Base-by-base conservation (phyloP, 2,113 vertebrate species). In the Thunnus maccoyii region DNA sequence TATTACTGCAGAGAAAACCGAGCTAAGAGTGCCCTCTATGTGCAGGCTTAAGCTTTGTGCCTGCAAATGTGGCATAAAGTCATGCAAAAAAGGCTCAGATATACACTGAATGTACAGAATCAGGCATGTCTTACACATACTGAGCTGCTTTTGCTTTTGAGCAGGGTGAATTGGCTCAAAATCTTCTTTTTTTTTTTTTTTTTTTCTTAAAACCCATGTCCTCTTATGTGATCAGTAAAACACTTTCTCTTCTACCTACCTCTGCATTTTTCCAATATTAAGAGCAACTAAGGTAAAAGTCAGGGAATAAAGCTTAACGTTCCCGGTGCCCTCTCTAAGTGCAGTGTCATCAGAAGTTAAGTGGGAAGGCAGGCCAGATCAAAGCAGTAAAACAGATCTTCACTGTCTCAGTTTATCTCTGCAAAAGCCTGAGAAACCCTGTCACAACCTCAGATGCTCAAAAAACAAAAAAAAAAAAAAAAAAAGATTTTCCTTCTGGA, bases 1-100 rank as follows among this genome's bases (percentile, higher is more conserved):
- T 75, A 44, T 80, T 75, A 55, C 70, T 65, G 82, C 57, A 76
- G 48, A 78, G 52, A 80, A 84, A 89, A 73, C 60, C 68, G 41
- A 76, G 93, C 83, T 75, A 83, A 94, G 74, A 94, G 87, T 83
- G 85, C 94, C 94, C 93, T 90, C 94, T 95, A 91, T 67, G 68
- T 91, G 89, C 83, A 79, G 58, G 16, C 30, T 52, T 30, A 0
- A 66, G 73, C 67, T 63, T 25, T 63, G 60, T 85, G 76, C 22
- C 51, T 67, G 74, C 54, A 79, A 81, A 73, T 32, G 55, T 71
- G 60, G 13, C 15, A 61, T 18, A 32, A 20, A 63, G 54, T 54
- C 69, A 60, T 78, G 54, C n/a, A 68, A 51, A 80, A 78, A 62
- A 27, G 14, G 20, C 48, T 78, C 41, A 55, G 48, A 57, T n/a